Conservation (phyloP, 2,888 invertebrate genomes). For the Dorcus parallelipipedus region DNA sequence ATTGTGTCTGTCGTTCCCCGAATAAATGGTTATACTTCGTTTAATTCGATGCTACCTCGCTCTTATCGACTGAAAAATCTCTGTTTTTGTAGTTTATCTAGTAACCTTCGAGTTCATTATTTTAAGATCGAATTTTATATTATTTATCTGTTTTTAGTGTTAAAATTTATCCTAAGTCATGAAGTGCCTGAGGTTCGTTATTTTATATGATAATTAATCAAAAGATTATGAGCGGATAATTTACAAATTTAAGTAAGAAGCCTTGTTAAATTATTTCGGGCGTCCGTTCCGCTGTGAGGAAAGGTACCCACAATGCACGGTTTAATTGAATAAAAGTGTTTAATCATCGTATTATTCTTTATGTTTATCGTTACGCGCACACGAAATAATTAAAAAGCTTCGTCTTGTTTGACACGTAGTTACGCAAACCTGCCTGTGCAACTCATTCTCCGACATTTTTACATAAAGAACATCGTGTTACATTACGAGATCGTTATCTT, state of each 20-base stretch:
- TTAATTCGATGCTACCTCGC: neutral
- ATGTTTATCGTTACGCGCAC: slow-evolving; percentile 5
- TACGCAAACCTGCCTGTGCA: slow-evolving; percentile 15
- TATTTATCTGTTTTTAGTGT: neutral
- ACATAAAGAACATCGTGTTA: slow-evolving; percentile 18
- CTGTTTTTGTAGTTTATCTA: no score
- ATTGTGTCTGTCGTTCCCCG: neutral
- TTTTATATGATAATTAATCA: neutral
- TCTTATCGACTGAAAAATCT: no score
- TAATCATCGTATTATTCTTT: slow-evolving; percentile 4
- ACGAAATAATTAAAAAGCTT: slow-evolving; percentile 10
- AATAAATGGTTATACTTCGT: neutral
- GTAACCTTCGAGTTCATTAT: no score
- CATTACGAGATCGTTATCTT: slow-evolving; percentile 14
- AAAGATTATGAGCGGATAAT: neutral
- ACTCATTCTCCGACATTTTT: slow-evolving; percentile 15
- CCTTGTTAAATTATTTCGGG: neutral
- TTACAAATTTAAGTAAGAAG: neutral
- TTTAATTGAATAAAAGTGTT: neutral
- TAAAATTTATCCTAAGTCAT: neutral
- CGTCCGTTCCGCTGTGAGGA: neutral
- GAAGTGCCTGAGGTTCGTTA: no score
- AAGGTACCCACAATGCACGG: neutral
- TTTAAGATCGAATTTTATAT: neutral
- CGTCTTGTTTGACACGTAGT: slow-evolving; percentile 10